Evolutionary conservation across 2,113 vertebrate species (phyloP).

Genomic region (Cariama cristata): DNA sequence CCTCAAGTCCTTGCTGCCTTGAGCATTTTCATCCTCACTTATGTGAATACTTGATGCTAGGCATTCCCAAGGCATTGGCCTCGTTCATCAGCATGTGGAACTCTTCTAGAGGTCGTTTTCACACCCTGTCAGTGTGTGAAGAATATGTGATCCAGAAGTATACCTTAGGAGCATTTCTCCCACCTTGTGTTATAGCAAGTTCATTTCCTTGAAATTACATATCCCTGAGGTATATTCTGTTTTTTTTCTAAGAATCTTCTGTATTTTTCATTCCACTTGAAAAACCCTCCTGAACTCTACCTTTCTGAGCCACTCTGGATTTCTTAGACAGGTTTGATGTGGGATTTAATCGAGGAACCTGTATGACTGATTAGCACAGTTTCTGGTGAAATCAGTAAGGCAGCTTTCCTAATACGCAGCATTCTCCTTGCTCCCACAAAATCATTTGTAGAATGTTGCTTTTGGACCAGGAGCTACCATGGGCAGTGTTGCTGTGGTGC

Average conservation of each 20-base stretch:
- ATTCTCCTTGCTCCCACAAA: neutral
- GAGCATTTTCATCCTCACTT: neutral
- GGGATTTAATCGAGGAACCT: neutral
- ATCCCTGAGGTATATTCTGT: neutral
- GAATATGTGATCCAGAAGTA: neutral
- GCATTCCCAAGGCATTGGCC: neutral
- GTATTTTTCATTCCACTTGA: neutral
- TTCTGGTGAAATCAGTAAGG: neutral
- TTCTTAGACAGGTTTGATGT: neutral
- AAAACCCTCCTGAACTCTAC: neutral
- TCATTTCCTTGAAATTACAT: neutral
- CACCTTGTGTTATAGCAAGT: neutral
- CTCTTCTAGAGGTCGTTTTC: slow-evolving; percentile 33
- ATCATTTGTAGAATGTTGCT: fast-evolving
- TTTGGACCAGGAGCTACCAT: neutral
- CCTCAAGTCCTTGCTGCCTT: slow-evolving; percentile 9
- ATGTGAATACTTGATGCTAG: neutral
- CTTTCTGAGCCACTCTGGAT: neutral
- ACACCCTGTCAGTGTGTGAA: neutral
- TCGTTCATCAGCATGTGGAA: neutral
- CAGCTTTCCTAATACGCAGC: neutral
- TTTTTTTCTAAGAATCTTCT: neutral
- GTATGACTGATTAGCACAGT: neutral
- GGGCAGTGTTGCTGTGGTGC: neutral
- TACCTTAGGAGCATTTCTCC: neutral